Conservation (phyloP, 2,888 invertebrate genomes). For the Lucinisca nassula region DNA sequence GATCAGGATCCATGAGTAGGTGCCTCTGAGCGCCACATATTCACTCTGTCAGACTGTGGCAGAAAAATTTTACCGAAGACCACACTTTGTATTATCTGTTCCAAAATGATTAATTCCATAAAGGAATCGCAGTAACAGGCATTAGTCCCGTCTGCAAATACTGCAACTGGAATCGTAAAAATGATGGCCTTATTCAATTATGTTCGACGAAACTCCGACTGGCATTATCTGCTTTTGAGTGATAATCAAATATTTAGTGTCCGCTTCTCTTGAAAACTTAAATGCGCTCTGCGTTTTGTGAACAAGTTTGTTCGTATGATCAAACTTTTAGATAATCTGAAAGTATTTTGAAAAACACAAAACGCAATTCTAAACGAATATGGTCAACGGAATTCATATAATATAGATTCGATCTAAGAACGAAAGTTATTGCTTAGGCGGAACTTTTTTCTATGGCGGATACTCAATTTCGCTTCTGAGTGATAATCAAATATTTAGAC, state of each 20-base stretch:
- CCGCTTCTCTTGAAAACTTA: background rate
- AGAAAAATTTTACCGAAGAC: too few species aligned
- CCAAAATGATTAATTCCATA: background rate
- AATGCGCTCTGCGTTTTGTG: background rate
- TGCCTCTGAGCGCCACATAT: background rate
- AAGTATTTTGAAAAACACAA: too few species aligned
- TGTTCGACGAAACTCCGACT: background rate
- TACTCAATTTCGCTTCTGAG: background rate
- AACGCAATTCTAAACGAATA: background rate
- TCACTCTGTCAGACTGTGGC: too few species aligned
- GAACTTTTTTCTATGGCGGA: background rate
- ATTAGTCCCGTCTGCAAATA: background rate
- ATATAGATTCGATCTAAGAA: background rate
- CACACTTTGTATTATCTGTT: background rate
- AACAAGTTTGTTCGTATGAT: background rate
- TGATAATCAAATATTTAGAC: constrained; percentile 21
- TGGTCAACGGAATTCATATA: background rate
- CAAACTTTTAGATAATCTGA: background rate
- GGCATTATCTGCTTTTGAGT: constrained; percentile 17
- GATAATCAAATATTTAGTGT: constrained; percentile 9
- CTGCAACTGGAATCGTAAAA: background rate
- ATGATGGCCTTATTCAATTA: background rate
- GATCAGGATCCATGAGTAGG: background rate
- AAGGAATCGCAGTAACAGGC: background rate
- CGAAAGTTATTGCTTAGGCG: background rate